Conservation (phyloP, 2,888 invertebrate genomes). For the Brenthis hecate region DNA sequence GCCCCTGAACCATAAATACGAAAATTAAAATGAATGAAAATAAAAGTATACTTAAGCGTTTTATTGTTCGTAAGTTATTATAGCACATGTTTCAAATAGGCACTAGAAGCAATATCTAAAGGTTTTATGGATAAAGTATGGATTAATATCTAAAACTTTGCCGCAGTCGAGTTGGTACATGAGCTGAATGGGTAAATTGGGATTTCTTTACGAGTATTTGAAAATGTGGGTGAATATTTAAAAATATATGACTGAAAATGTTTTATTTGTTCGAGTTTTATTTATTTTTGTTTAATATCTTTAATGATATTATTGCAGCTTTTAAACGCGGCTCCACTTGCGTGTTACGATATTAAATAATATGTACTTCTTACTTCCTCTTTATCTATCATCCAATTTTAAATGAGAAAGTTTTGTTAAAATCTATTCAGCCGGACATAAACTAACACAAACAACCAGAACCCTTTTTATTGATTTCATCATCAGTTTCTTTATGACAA, state of each 20-base stretch:
- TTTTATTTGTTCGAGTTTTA: background rate
- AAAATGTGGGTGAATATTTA: conserved; percentile 21
- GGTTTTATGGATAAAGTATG: conserved; percentile 45
- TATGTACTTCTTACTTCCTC: too few species aligned
- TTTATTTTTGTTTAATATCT: too few species aligned
- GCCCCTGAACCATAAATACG: conserved; percentile 6
- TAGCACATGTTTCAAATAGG: conserved; percentile 42
- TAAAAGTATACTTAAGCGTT: conserved; percentile 30
- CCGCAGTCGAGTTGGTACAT: conserved; percentile 34
- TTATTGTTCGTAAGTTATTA: conserved; percentile 37
- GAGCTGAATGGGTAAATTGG: conserved; percentile 37
- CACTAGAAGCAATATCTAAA: conserved; percentile 45
- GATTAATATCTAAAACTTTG: conserved; percentile 39
- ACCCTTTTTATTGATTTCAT: too few species aligned
- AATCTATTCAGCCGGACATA: too few species aligned
- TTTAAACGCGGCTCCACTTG: too few species aligned
- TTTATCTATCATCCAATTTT: too few species aligned
- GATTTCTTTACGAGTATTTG: conserved; percentile 33
- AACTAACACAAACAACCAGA: too few species aligned
- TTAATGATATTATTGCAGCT: too few species aligned
- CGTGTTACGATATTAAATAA: too few species aligned
- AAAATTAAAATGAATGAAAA: conserved; percentile 15
- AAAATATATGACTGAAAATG: conserved; percentile 10
- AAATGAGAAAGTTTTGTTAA: too few species aligned
- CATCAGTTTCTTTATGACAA: too few species aligned